These are phyloP conservation scores for Python bivittatus DNA, from an alignment of 2,113 vertebrate genomes.

Conservation along the genomic window DNA sequence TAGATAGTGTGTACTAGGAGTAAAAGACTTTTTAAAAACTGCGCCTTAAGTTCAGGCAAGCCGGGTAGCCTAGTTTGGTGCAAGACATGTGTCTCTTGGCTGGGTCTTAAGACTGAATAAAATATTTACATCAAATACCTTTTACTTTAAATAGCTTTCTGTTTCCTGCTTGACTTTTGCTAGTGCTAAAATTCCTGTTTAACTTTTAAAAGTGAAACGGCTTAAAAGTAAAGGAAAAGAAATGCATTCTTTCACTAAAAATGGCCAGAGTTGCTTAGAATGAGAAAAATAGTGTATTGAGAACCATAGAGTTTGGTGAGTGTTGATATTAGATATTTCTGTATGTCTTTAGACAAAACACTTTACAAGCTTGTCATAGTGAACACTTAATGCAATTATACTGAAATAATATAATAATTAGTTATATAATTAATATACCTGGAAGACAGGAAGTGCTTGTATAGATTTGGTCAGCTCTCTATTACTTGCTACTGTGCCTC, in stretches of 20 bases:
- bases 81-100: background rate
- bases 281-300: background rate
- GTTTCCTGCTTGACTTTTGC: background rate
- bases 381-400: background rate
- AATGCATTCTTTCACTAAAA: background rate
- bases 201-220: slow-evolving; percentile 36
- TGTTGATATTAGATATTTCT: background rate
- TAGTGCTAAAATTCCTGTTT: background rate
- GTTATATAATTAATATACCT: background rate
- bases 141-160: background rate
- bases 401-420: background rate
- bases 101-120: background rate
- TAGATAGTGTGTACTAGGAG: background rate
- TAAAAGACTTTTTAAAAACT: background rate
- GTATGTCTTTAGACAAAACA: background rate
- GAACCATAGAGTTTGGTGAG: background rate
- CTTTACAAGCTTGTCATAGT: background rate
- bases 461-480: background rate
- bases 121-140: background rate
- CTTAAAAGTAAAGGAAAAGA: background rate
- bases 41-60: background rate
- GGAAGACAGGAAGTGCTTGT: background rate
- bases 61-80: background rate
- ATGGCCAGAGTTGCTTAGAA: background rate
- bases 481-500: no score